Base-by-base conservation (phyloP, 1,140 invertebrate genomes). In the Drosophila tsacasi region DNA sequence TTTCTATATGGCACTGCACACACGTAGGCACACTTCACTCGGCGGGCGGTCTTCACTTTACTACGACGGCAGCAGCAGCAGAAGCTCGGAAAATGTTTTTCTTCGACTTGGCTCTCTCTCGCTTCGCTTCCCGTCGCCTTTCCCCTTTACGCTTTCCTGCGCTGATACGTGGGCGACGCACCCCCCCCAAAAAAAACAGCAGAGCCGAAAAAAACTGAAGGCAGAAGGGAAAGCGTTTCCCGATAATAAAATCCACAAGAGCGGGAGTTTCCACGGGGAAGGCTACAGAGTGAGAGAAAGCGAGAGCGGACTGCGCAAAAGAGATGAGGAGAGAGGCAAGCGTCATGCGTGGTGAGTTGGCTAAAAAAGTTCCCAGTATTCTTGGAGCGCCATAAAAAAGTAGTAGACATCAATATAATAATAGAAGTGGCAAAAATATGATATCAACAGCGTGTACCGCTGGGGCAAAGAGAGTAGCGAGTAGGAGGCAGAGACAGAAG, bases 351-450 rank as follows among this genome's bases (percentile, higher is more conserved):
- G 76, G 77, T 76, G 80, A 78, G 65, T 75, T 64, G 61, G 50
- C 37, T 78, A 57, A 81, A 73, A 68, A 79, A 78, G 62, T 83
- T 83, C 80, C 85, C 77, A 65, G 83, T 87, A 89, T 89, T 84
- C 46, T 52, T 76, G 62, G 66, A 74, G 61, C 59, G 42, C 65
- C 65, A 68, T 67, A 78, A 71, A 57, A 83, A 89, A 74, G 61
- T 59, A 89, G 77, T 58, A 84, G 71, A 83, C 79, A 74, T 67
- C 58, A 74, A 79, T 81, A 89, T 89, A 89, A 89, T 90, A 89
- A 90, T 90, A 89, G 83, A 90, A 90, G 68, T 81, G 78, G 78
- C 78, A 81, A 89, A 89, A 89, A 89, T 89, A 89, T 89, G 85
- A 89, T 89, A 89, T 89, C 85, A 89, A 89, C 85, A 89, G 85